Conservation (phyloP, 2,113 vertebrate genomes). For the Setophaga kirtlandii region DNA sequence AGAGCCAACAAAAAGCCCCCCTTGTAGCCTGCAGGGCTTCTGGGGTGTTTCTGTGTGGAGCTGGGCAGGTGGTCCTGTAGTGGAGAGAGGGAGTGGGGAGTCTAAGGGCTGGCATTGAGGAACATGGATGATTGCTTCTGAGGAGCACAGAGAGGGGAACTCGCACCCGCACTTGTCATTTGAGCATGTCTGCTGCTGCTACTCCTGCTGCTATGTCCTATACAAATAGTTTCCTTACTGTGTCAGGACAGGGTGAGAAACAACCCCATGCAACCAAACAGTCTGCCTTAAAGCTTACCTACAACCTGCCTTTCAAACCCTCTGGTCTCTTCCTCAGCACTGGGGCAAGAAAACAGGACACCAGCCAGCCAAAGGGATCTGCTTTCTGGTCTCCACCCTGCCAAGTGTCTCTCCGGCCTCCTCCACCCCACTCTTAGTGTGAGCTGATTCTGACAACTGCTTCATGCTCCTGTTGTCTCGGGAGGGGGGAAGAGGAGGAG, state of each 20-base stretch:
- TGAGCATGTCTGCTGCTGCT: conserved; percentile 86
- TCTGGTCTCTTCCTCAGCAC: conserved; percentile 62
- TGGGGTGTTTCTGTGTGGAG: not conserved
- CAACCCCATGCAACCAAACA: conserved; percentile 77
- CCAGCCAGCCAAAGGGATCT: conserved; percentile 52
- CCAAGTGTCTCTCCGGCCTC: not conserved
- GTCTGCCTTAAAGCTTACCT: conserved; percentile 88
- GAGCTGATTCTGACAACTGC: not conserved
- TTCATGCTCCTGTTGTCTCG: not conserved
- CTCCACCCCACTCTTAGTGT: not conserved
- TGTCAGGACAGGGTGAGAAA: conserved; percentile 77
- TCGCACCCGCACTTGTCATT: conserved; percentile 67
- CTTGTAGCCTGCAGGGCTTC: not conserved
- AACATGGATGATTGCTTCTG: conserved; percentile 48
- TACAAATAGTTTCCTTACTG: conserved; percentile 72
- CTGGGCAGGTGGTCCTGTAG: not conserved
- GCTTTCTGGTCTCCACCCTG: conserved; percentile 31
- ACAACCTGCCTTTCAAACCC: conserved; percentile 71
- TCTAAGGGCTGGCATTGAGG: conserved; percentile 42
- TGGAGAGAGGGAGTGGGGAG: not conserved
- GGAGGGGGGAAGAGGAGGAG: not conserved
- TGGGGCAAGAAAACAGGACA: conserved; percentile 60
- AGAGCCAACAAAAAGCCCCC: conserved; percentile 3
- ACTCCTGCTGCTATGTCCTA: conserved; percentile 86
- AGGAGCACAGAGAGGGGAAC: conserved; percentile 53